A percentile compares a stretch with the other conserved stretches of the same genome.
phyloP scores from a whole-genome alignment of 2,888 invertebrate genomes.

The Elegia similella region DNA sequence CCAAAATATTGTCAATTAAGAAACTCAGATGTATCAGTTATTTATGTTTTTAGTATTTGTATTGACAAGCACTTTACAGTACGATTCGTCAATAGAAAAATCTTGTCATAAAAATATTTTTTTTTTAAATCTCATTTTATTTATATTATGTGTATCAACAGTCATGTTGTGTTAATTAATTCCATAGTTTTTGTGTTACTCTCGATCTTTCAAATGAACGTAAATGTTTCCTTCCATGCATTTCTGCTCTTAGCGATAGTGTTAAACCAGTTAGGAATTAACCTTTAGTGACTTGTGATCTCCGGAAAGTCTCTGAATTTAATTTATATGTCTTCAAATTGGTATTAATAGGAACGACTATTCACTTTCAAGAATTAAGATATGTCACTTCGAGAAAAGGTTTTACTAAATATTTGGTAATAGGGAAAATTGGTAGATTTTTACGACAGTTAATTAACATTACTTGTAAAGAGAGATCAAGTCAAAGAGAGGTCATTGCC shows the following conservation, averaged over 20 bases:
- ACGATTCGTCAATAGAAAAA: too few species aligned
- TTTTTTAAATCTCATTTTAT: too few species aligned
- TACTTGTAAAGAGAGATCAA: too few species aligned
- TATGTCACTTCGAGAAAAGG: not conserved
- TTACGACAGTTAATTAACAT: too few species aligned
- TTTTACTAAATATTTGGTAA: not conserved
- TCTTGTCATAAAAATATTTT: too few species aligned
- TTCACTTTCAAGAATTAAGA: not conserved
- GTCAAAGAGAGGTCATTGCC: too few species aligned
- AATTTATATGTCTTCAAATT: slow-evolving; percentile 9
- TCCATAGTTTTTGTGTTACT: not conserved
- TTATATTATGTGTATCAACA: too few species aligned
- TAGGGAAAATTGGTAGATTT: not conserved
- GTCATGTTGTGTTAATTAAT: not conserved
- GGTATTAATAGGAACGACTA: not conserved
- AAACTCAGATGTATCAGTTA: too few species aligned
- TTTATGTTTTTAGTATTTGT: too few species aligned
- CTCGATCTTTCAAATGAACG: not conserved
- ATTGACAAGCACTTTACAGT: too few species aligned
- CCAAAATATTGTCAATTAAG: too few species aligned
- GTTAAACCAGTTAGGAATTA: slow-evolving; percentile 5
- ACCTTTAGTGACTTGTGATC: slow-evolving; percentile 6
- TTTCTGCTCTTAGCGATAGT: not conserved
- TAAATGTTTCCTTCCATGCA: not conserved
- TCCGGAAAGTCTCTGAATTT: not conserved